Evolutionary conservation across 1,140 invertebrate genomes (phyloP), one percentile per base, ranked within the genome.

Genomic region (Leptonema lineaticorne): DNA sequence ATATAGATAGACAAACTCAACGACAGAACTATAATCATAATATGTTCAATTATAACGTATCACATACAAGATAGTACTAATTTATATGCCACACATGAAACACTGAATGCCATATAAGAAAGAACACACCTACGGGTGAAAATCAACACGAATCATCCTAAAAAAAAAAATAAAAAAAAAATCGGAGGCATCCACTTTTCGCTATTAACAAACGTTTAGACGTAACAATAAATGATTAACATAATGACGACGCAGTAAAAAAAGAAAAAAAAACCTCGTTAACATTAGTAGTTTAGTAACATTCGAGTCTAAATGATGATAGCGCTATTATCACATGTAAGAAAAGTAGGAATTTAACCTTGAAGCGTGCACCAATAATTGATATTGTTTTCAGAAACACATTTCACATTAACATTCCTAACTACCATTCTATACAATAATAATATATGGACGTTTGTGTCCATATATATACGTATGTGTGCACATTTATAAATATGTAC

Each of bases 401-500:
- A 70, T 60, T 66, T 70, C 63, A 70, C 68, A 66, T 70, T 70
- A 70, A 70, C 63, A 70, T 70, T 70, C 68, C 63, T 63, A 50
- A 26, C 37, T 41, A 41, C n/a, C n/a, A n/a, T n/a, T n/a, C n/a
- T n/a, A n/a, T n/a, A n/a, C n/a, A n/a, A n/a, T n/a, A n/a, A n/a
- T n/a, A n/a, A n/a, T n/a, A n/a, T n/a, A n/a, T n/a, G n/a, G n/a
- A n/a, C n/a, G n/a, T n/a, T 5, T 33, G 30, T 33, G 5, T 33
- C 11, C 11, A 33, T 33, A 33, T 33, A 33, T 33, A 11, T 33
- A 33, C 11, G 30, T 33, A 6, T 11, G 30, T 33, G 11, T 33
- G 37, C 11, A 14, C 3, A 16, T 14, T 14, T 14, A n/a, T 45
- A 45, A 45, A 45, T 45, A n/a, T 16, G 11, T 45, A 9, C 4